Percentiles rank a stretch among this genome's conserved stretches.
Conservation (phyloP, 2,113 vertebrate genomes). For the Triplophysa siluroides region DNA sequence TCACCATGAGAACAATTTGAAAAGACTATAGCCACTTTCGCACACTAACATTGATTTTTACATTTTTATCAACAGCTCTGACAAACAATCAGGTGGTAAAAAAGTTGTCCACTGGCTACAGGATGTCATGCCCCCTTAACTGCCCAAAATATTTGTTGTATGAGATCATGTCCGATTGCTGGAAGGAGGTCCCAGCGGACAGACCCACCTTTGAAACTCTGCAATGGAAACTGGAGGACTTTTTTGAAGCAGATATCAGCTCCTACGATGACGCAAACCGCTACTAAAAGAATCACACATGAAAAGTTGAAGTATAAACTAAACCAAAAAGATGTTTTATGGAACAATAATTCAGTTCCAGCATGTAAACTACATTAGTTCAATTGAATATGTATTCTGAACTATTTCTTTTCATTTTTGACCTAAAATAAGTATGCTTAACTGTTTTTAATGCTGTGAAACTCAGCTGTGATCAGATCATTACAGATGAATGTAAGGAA, state of each 20-base stretch:
- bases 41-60: neutral
- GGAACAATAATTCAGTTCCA: too few relatives aligned
- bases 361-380: neutral
- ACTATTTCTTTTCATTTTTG: neutral
- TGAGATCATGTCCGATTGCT: conserved; percentile 86
- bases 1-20: too few relatives aligned
- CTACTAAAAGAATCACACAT: conserved; percentile 54
- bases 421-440: too few relatives aligned
- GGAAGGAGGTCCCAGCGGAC: conserved; percentile 66
- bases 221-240: conserved; percentile 80
- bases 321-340: too few relatives aligned
- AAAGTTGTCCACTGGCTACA: conserved; percentile 76
- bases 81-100: conserved; percentile 82
- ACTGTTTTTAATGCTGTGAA: neutral
- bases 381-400: neutral
- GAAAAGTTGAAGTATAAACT: neutral
- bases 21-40: too few relatives aligned
- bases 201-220: conserved; percentile 87
- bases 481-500: neutral
- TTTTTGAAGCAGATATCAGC: conserved; percentile 69
- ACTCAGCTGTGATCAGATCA: neutral
- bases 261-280: conserved; percentile 62
- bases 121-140: conserved; percentile 75
- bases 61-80: conserved; percentile 71
- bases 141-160: conserved; percentile 81